Evolutionary conservation across 64 coral and sea anemone genomes (phyloP), one percentile per base, ranked within the genome.

Genomic region (Cladopsammia gracilis): DNA sequence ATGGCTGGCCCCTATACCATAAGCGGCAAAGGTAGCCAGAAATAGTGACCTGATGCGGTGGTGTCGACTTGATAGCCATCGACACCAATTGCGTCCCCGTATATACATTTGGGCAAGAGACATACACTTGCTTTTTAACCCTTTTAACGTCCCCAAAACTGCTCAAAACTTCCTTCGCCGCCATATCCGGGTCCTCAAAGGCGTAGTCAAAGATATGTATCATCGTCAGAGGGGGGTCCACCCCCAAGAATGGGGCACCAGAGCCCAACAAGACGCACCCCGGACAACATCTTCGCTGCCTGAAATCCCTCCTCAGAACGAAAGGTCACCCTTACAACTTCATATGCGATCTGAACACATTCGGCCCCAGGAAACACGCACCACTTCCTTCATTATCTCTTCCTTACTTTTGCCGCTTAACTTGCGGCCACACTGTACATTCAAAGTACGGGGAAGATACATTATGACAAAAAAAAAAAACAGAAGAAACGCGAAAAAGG

Each of bases 131-230:
- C 0, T 45, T 43, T 47, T 47, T 45, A 5, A 74, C 16, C 0
- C 43, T 4, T 10, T 45, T 45, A 0, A 74, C 71, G 0, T 45
- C 26, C 7, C 71, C 71, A 46, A 45, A 74, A 43, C 12, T 10
- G 0, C 3, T 12, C 4, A 46, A 45, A 0, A 16, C 71, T 0
- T 2, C 4, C 0, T 48, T 16, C 0, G 48, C 3, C 0, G 1
- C 24, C 0, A 0, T 8, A 45, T 43, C 26, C 4, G 26, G 3
- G 0, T 45, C 71, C 71, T 74, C 71, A 10, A 18, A 9, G 5
- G 71, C 44, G 18, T 45, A 47, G 15, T 74, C 71, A 47, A 74
- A 74, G 2, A 74, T 16, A 46, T 74, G 71, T 2, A 74, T 3
- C 13, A 46, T 14, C 0, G 71, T 74, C 2, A 45, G 71, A n/a